These are phyloP conservation scores for Micromussa lordhowensis DNA, from an alignment of 92 coral and sea anemone species.

Conservation along the genomic window DNA sequence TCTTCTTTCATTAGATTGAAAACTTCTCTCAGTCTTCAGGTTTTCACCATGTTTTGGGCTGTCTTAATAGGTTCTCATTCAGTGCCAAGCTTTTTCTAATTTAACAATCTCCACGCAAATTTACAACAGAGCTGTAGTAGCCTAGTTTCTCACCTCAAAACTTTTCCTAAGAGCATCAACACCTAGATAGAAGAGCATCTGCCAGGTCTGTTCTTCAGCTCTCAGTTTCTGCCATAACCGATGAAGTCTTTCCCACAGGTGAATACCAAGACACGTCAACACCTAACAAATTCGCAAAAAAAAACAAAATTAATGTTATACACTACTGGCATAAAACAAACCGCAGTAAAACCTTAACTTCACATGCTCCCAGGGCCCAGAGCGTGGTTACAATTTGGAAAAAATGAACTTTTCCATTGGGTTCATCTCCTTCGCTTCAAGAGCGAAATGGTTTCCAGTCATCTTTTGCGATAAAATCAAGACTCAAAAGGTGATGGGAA, in stretches of 20 bases:
- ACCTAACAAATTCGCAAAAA: constrained; percentile 46
- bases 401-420: too few species aligned
- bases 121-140: neutral
- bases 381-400: too few species aligned
- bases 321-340: neutral
- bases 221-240: constrained; percentile 95
- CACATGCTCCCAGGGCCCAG: too few species aligned
- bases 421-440: too few species aligned
- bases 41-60: neutral
- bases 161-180: constrained; percentile 92
- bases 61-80: neutral
- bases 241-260: constrained; percentile 97
- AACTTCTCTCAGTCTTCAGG: too few species aligned
- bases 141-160: constrained; percentile 79
- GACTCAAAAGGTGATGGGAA: neutral
- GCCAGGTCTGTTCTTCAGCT: constrained; percentile 99
- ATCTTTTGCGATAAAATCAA: too few species aligned
- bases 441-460: too few species aligned
- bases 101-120: neutral
- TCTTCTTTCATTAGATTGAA: too few species aligned
- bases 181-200: constrained; percentile 95
- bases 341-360: too few species aligned
- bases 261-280: constrained; percentile 95
- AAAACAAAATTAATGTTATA: neutral
- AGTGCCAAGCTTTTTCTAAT: neutral